Evolutionary conservation across 2,888 invertebrate genomes (phyloP), one percentile per base, ranked within the genome.

Genomic region (Sinotaia quadrata): DNA sequence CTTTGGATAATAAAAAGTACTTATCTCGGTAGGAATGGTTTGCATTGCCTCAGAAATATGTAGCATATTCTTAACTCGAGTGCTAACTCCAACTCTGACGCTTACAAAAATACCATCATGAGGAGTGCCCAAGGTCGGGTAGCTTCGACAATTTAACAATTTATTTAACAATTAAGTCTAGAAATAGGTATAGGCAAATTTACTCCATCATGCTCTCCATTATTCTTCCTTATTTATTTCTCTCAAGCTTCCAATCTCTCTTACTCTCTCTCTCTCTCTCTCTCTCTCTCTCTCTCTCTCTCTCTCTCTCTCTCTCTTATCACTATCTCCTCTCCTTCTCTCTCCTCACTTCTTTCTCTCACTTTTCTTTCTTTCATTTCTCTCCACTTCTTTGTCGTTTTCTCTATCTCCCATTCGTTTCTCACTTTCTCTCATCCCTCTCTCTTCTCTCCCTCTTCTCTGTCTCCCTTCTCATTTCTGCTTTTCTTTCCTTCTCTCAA

Each of bases 251-350:
- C 7, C 36, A 27, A 7, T 5, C 51, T 29, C 52, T 29, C 52
- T 29, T 31, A 52, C 52, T 29, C n/a, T n/a, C 24, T 49, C 5
- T 49, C 5, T 49, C 18, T 18, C 49, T 49, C 49, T 49, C 49
- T 49, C 49, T 49, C 34, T 61, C 47, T 47, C 29, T 47, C 33
- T 41, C 33, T 37, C 41, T 27, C 49, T 31, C 44, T 31, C 27
- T 37, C 18, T 41, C 33, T 61, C 29, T 61, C 49, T 37, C 24
- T 37, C 49, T 33, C 36, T 49, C 8, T 49, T 24, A 21, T 5
- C 24, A 7, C 24, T 24, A 21, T 24, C 24, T 24, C 24, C 49
- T 49, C 49, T 18, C 18, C 18, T 18, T 5, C 24, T 5, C 18
- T 5, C 18, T 18, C 18, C 18, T 18, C 18, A 21, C 18, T 18